Percentiles rank a stretch among this genome's conserved stretches.
Conservation (phyloP, 2,797 vertebrate genomes). For the Protosalanx chinensis region DNA sequence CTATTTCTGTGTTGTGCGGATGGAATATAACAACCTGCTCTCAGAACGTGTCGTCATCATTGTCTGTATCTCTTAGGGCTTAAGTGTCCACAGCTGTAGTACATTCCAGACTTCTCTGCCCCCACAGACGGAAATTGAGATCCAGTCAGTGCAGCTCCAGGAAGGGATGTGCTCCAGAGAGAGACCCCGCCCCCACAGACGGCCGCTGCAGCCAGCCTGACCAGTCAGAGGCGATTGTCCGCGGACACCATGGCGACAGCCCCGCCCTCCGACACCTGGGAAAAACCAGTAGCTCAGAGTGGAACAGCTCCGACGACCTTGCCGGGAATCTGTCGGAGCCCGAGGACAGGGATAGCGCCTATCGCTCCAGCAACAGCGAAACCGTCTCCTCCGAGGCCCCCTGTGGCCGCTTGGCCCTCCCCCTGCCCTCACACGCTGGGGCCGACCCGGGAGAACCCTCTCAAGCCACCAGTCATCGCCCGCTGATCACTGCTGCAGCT, state of each 20-base stretch:
- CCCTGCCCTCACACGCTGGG: constrained; percentile 43
- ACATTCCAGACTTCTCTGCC: not conserved
- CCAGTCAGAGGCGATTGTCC: constrained; percentile 58
- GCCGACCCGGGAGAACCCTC: constrained; percentile 35
- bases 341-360: constrained; percentile 74
- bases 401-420: constrained; percentile 40
- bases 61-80: not conserved
- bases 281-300: constrained; percentile 79
- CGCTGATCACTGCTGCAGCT: constrained; percentile 27
- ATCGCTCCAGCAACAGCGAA: constrained; percentile 70
- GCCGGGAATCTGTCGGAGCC: constrained; percentile 69
- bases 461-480: constrained; percentile 53
- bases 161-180: constrained; percentile 60
- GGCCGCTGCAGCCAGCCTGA: constrained; percentile 51
- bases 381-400: constrained; percentile 51
- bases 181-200: constrained; percentile 54
- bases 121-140: constrained; percentile 70
- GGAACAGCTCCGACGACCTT: constrained; percentile 79
- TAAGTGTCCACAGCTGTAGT: constrained; percentile 62
- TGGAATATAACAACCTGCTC: not conserved
- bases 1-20: not conserved
- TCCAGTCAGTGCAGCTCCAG: constrained; percentile 59
- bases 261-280: constrained; percentile 59
- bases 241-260: constrained; percentile 58
- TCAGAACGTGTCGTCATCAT: not conserved